These are phyloP conservation scores for Macrotis lagotis DNA, from an alignment of 2,113 vertebrate species.

Conservation along the genomic window DNA sequence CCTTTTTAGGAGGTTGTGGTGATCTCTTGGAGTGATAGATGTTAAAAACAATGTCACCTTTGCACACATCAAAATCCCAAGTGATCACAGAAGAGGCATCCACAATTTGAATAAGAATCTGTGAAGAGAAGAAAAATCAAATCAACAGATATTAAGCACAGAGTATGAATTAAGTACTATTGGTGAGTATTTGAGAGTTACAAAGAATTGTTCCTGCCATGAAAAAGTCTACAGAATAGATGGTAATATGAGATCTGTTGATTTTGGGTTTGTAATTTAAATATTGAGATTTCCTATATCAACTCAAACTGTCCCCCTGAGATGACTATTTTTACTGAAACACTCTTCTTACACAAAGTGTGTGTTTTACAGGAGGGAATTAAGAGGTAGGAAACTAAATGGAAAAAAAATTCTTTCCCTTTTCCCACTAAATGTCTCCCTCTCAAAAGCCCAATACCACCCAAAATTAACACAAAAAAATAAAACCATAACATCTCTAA, in stretches of 20 bases:
- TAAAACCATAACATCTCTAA: neutral
- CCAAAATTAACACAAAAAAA: neutral
- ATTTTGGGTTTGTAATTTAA: neutral
- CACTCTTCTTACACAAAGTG: neutral
- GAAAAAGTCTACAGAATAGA: neutral
- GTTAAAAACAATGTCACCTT: constrained; percentile 95
- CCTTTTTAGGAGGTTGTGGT: constrained; percentile 91
- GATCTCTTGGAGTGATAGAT: constrained; percentile 94
- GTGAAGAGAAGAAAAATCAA: neutral
- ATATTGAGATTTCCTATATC: neutral
- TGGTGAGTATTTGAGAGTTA: neutral
- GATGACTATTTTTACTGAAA: neutral
- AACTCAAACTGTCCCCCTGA: neutral
- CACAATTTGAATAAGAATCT: constrained; percentile 94
- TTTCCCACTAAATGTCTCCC: neutral
- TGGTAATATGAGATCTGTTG: neutral
- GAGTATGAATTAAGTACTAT: neutral
- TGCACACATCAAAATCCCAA: constrained; percentile 98
- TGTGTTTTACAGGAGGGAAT: neutral
- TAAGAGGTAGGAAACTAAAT: neutral
- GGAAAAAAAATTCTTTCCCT: neutral
- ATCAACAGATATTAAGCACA: neutral
- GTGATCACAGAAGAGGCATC: constrained; percentile 96
- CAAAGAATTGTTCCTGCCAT: neutral
- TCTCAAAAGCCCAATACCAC: neutral